These are phyloP conservation scores for Trissolcus brochymenae DNA, from an alignment of 2,888 invertebrate genomes.

Conservation along the genomic window DNA sequence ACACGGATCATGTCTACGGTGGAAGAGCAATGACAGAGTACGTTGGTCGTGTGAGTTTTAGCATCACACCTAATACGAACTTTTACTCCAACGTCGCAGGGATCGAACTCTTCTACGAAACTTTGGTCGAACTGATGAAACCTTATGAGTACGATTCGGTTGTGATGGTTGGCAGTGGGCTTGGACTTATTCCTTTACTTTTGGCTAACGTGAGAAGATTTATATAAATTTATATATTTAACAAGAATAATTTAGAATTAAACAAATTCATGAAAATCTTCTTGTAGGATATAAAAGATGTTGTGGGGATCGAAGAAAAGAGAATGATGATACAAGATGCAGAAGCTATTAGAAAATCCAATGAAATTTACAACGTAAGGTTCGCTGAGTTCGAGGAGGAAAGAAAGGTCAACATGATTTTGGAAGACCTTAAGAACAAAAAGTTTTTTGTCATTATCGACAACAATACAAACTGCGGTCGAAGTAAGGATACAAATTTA, in stretches of 20 bases:
- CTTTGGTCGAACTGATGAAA: constrained; percentile 24
- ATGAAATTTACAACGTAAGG: constrained; percentile 16
- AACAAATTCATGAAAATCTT: too few species aligned
- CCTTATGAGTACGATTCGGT: constrained; percentile 17
- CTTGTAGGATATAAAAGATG: constrained; percentile 1
- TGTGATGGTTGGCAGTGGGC: constrained; percentile 36
- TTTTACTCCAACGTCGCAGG: constrained; percentile 45
- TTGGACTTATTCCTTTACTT: constrained; percentile 39
- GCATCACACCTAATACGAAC: constrained; percentile 17
- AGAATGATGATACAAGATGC: constrained; percentile 1
- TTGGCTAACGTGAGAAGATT: constrained; percentile 38
- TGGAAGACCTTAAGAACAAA: constrained; percentile 9
- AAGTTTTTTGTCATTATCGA: constrained; percentile 20
- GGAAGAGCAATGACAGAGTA: constrained; percentile 12
- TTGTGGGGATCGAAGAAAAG: constrained; percentile 18
- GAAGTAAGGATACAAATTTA: constrained; percentile 13
- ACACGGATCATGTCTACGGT: constrained; percentile 17
- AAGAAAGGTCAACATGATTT: constrained; percentile 12
- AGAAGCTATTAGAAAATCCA: neutral
- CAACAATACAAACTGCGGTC: constrained; percentile 27
- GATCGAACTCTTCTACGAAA: constrained; percentile 28
- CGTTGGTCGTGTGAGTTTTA: constrained; percentile 19
- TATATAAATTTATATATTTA: too few species aligned
- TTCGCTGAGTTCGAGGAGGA: neutral
- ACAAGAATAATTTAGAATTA: too few species aligned